phyloP scores from a whole-genome alignment of 2,113 vertebrate species.

The Plecturocebus donacophilus region DNA sequence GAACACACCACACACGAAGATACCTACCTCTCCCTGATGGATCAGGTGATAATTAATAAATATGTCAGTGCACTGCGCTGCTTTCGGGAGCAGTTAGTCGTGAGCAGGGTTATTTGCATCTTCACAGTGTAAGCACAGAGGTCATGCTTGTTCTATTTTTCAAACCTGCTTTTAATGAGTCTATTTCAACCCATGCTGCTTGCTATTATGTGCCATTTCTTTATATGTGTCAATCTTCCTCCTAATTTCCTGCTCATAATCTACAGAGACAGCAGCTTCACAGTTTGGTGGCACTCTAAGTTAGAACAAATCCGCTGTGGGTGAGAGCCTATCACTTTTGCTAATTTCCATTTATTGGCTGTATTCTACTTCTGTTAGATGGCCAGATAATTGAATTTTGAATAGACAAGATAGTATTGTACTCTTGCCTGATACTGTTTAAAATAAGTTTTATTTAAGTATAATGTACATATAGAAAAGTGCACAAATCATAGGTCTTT shows the following conservation, averaged over 20 bases:
- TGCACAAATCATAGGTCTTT: not conserved
- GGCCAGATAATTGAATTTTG: not conserved
- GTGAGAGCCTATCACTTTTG: not conserved
- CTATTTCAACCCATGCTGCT: not conserved
- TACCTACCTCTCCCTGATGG: not conserved
- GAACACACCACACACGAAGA: not conserved
- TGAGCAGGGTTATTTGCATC: not conserved
- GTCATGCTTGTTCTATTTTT: not conserved
- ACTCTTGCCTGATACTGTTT: not conserved
- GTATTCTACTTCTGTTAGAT: not conserved
- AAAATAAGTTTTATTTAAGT: not conserved
- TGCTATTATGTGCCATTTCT: not conserved
- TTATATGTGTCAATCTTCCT: not conserved
- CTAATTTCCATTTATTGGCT: not conserved
- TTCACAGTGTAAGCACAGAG: not conserved
- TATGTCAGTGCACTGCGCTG: accelerated
- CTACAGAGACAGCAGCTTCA: not conserved
- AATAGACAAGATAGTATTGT: not conserved
- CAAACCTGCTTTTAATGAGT: not conserved
- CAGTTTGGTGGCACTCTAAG: not conserved
- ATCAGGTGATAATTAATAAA: not conserved
- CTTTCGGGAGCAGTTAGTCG: not conserved
- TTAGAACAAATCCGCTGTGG: not conserved
- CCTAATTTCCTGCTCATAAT: not conserved
- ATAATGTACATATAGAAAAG: not conserved